phyloP scores from a whole-genome alignment of 2,888 invertebrate species.

The Yponomeuta sedellus region DNA sequence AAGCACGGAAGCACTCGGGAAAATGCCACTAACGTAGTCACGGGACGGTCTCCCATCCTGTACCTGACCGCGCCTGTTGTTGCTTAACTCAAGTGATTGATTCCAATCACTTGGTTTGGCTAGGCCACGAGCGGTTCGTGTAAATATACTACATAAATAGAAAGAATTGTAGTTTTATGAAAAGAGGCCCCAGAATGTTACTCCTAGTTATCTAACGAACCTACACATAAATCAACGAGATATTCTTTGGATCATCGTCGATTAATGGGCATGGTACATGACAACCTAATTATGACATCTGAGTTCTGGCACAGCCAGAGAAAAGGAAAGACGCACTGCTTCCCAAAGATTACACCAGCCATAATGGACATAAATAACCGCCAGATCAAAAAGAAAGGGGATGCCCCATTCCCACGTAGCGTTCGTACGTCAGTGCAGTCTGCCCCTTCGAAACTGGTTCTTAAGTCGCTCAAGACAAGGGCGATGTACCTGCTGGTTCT shows the following conservation, averaged over 20 bases:
- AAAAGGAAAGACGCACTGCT: background rate
- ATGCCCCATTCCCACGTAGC: slow-evolving; percentile 29
- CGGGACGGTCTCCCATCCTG: too few species aligned
- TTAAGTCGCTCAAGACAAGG: background rate
- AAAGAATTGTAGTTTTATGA: too few species aligned
- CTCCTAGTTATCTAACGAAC: background rate
- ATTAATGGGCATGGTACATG: background rate
- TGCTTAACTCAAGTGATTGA: too few species aligned
- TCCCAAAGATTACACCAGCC: background rate
- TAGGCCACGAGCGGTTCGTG: too few species aligned
- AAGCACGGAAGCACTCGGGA: too few species aligned
- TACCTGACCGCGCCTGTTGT: too few species aligned
- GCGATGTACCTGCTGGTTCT: background rate
- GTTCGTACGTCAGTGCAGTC: background rate
- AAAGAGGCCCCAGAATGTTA: too few species aligned
- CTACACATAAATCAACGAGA: background rate
- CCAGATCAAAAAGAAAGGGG: slow-evolving; percentile 42
- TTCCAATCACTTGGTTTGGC: too few species aligned
- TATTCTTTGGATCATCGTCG: background rate
- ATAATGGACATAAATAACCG: background rate
- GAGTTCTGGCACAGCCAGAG: background rate
- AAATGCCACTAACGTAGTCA: too few species aligned
- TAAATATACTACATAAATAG: too few species aligned
- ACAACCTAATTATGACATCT: background rate
- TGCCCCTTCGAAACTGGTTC: background rate